Conservation (phyloP, 2,797 vertebrate species). For the Pipistrellus kuhlii region DNA sequence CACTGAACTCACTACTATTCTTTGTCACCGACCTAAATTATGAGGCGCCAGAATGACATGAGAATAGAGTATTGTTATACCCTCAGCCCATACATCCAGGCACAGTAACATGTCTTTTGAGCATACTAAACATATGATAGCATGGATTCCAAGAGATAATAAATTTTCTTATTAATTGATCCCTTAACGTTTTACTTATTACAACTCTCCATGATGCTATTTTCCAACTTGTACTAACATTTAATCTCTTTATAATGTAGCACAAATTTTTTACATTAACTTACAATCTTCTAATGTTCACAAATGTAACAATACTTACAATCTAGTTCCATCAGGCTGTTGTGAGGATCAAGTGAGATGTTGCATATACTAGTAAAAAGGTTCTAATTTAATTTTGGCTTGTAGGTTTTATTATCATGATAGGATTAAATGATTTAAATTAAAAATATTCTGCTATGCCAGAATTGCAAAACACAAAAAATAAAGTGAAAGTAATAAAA, state of each 20-base stretch:
- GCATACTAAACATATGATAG: neutral
- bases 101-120: neutral
- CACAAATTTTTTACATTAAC: neutral
- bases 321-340: neutral
- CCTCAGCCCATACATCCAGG: neutral
- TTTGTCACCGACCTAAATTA: constrained; percentile 21
- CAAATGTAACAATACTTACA: constrained; percentile 29
- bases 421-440: constrained; percentile 36
- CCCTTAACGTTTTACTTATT: constrained; percentile 21
- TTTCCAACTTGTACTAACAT: constrained; percentile 50
- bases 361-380: neutral
- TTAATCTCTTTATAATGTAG: constrained; percentile 16
- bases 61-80: neutral
- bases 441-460: neutral
- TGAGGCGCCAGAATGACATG: neutral
- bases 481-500: constrained; percentile 54
- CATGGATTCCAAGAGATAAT: neutral
- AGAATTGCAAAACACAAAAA: constrained; percentile 46
- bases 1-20: neutral
- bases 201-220: neutral
- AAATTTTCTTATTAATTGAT: neutral
- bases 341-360: constrained; percentile 50
- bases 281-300: constrained; percentile 44
- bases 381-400: constrained; percentile 39
- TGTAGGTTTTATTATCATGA: constrained; percentile 42